Evolutionary conservation across 2,888 invertebrate species (phyloP), one percentile per base, ranked within the genome.

Genomic region (Stenchaetothrips biformis): DNA sequence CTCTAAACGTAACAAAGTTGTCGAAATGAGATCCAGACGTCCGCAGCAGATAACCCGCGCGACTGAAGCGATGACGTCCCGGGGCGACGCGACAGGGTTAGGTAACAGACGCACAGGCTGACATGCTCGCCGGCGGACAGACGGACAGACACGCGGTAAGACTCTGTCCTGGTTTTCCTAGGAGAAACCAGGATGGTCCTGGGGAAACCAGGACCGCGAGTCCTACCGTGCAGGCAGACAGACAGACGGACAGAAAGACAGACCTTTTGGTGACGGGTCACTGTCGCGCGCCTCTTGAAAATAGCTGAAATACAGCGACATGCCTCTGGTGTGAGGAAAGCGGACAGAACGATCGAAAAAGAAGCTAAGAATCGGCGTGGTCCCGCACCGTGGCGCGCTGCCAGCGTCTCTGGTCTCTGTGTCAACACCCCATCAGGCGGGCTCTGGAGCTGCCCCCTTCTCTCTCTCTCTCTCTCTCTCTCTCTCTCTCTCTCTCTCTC

Each of bases 361-460:
- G 37, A 37, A 37, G 37, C 37, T 1, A 37, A 37, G 37, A 37
- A 37, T 37, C 37, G 37, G 1, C 37, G 37, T 37, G 37, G 37
- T 37, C 37, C 37, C 4, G n/a, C 37, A 2, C 1, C 21, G 67
- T 74, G 67, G 67, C 67, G 21, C 67, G 4, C 21, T 74, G 67
- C 67, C 67, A 74, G 67, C 59, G 6, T 0, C 18, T 13, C 59
- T 59, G 59, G 59, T 59, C 67, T 25, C 67, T 25, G 21, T 74
- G 67, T 74, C 67, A 74, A 74, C 67, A 74, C 67, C 67, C 67
- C 67, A 25, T 74, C 67, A 74, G 21, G 67, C 67, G 21, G 21
- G 11, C 25, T 25, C 67, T 74, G 67, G 67, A 74, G 67, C 67
- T 21, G 25, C 67, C 67, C 21, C 67, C 0, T 21, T 7, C 62